These are phyloP conservation scores for zebrafish (Danio rerio) DNA, from an alignment of 2,113 vertebrate genomes.

Conservation along the genomic window DNA sequence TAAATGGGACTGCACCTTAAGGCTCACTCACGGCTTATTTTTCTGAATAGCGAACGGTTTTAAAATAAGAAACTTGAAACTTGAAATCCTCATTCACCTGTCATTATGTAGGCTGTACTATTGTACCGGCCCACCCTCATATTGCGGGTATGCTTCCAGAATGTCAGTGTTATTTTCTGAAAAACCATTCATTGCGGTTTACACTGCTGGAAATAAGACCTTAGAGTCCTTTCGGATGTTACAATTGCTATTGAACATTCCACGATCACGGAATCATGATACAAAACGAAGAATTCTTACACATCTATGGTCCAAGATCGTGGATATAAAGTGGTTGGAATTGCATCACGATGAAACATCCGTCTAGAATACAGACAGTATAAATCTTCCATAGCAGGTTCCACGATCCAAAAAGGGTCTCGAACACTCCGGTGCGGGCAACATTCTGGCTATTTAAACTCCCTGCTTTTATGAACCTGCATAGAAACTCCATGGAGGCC, in stretches of 20 bases:
- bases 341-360: conserved; percentile 7
- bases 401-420: background rate
- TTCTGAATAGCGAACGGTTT: background rate
- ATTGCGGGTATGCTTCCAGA: background rate
- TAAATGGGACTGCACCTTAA: background rate
- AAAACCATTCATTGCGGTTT: conserved; percentile 2
- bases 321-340: background rate
- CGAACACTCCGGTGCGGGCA: background rate
- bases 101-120: conserved; percentile 10
- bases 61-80: conserved; percentile 25
- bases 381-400: conserved; percentile 7
- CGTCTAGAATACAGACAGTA: background rate
- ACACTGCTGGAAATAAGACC: background rate
- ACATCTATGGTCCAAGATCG: background rate
- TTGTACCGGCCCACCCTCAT: background rate
- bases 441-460: conserved; percentile 1
- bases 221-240: background rate
- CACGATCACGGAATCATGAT: background rate
- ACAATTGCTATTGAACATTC: background rate
- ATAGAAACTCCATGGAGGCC: conserved; percentile 27
- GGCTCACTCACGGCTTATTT: background rate
- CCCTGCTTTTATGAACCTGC: conserved; percentile 21
- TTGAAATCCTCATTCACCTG: background rate
- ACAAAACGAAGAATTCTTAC: background rate
- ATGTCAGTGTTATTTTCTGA: background rate